Evolutionary conservation across 2,113 vertebrate species (phyloP).

Genomic region (Chascanopsetta lugubris): DNA sequence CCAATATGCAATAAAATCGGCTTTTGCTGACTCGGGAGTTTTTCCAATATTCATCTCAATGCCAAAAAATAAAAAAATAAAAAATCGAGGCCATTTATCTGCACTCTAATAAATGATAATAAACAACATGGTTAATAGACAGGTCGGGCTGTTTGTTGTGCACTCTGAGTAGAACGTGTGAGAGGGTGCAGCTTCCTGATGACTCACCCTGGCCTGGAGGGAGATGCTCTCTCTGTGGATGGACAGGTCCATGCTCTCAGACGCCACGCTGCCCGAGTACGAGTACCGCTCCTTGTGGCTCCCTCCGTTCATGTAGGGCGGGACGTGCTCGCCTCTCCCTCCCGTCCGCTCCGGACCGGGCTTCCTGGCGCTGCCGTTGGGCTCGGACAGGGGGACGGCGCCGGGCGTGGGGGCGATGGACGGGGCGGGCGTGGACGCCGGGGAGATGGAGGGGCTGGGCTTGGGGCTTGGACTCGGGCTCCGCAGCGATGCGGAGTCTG

Average conservation of each 20-base stretch:
- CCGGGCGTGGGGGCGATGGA: slow-evolving; percentile 4
- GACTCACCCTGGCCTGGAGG: slow-evolving; percentile 85
- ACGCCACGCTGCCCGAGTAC: slow-evolving; percentile 81
- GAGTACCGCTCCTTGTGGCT: slow-evolving; percentile 83
- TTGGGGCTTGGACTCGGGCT: slow-evolving; percentile 12
- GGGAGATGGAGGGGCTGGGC: neutral
- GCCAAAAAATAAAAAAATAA: too few species aligned
- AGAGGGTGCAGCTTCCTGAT: neutral
- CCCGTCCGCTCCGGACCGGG: neutral
- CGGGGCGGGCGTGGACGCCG: slow-evolving; percentile 17
- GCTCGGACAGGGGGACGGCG: neutral
- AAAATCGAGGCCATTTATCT: too few species aligned
- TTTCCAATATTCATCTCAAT: too few species aligned
- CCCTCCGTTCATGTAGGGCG: slow-evolving; percentile 36
- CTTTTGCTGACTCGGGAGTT: too few species aligned
- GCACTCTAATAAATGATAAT: too few species aligned
- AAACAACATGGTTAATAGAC: neutral
- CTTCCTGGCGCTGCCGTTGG: slow-evolving; percentile 10
- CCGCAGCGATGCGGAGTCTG: neutral
- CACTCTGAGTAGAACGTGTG: too few species aligned
- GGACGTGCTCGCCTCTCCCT: slow-evolving; percentile 59
- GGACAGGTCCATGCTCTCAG: slow-evolving; percentile 87
- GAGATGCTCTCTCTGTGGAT: slow-evolving; percentile 84
- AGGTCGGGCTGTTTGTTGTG: neutral
- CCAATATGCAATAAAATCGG: too few species aligned